These are phyloP conservation scores for Drosophila murphyi DNA, from an alignment of 1,140 invertebrate species.

Conservation along the genomic window DNA sequence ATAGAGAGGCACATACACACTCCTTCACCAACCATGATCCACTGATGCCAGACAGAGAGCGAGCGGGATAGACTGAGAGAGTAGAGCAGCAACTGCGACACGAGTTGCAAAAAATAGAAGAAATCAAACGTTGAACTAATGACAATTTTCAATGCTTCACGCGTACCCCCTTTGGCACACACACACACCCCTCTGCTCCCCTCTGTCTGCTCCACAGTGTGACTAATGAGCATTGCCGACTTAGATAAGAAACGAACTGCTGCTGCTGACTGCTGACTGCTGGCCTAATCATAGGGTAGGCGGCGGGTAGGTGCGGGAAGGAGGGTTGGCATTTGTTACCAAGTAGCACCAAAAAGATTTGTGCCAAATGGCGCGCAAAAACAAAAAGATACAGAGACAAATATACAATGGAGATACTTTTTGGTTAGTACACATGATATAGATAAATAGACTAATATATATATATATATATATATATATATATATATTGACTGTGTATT, in stretches of 20 bases:
- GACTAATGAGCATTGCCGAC: constrained; percentile 79
- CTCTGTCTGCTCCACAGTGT: constrained; percentile 43
- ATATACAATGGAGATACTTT: neutral
- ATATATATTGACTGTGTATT: neutral
- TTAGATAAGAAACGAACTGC: constrained; percentile 66
- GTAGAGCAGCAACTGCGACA: constrained; percentile 18
- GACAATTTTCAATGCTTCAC: constrained; percentile 81
- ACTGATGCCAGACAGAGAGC: neutral
- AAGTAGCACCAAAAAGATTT: constrained; percentile 34
- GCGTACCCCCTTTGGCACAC: constrained; percentile 36
- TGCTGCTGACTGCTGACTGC: too few species aligned
- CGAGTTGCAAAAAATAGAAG: constrained; percentile 19
- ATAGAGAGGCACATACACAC: neutral
- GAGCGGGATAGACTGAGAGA: neutral
- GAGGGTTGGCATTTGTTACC: constrained; percentile 20
- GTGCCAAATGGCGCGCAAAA: constrained; percentile 32
- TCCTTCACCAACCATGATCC: neutral
- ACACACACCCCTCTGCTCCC: constrained; percentile 12
- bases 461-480: neutral
- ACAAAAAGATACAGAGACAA: constrained; percentile 5
- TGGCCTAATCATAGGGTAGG: constrained; percentile 47
- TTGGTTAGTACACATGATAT: neutral
- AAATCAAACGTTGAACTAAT: constrained; percentile 79
- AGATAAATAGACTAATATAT: constrained; percentile 15
- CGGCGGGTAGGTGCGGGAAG: neutral